phyloP scores from a whole-genome alignment of 1,140 invertebrate species.

The Metopolophium dirhodum region DNA sequence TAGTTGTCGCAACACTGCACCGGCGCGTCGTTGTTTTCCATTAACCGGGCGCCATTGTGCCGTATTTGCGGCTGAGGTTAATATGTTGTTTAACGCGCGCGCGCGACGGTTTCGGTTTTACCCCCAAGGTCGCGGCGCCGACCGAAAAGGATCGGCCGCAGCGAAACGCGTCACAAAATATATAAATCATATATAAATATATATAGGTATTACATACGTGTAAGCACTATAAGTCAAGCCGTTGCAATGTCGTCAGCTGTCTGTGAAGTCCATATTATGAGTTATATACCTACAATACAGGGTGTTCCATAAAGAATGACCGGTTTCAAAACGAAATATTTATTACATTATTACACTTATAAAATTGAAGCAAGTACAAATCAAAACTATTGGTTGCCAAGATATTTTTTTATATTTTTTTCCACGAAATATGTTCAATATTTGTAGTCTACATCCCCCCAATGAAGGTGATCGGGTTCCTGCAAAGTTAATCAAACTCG shows the following conservation, averaged over 20 bases:
- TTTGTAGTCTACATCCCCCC: too few relatives aligned
- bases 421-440: too few relatives aligned
- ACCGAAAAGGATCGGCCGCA: not conserved
- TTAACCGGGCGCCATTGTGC: conserved; percentile 28
- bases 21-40: conserved; percentile 5
- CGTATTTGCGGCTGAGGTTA: not conserved
- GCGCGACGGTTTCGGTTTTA: conserved; percentile 26
- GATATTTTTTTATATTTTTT: too few relatives aligned
- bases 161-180: not conserved
- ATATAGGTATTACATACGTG: too few relatives aligned
- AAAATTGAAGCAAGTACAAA: too few relatives aligned
- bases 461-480: too few relatives aligned
- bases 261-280: not conserved
- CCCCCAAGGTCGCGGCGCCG: not conserved
- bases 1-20: conserved; percentile 31
- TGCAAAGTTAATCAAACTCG: not conserved
- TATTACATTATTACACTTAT: too few relatives aligned
- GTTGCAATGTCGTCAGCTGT: not conserved
- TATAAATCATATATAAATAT: too few relatives aligned
- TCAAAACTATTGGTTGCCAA: too few relatives aligned
- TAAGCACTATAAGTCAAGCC: not conserved
- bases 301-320: too few relatives aligned
- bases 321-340: too few relatives aligned
- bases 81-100: not conserved
- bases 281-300: not conserved